These are phyloP conservation scores for Nothocercus julius DNA, from an alignment of 2,113 vertebrate genomes.

Conservation along the genomic window DNA sequence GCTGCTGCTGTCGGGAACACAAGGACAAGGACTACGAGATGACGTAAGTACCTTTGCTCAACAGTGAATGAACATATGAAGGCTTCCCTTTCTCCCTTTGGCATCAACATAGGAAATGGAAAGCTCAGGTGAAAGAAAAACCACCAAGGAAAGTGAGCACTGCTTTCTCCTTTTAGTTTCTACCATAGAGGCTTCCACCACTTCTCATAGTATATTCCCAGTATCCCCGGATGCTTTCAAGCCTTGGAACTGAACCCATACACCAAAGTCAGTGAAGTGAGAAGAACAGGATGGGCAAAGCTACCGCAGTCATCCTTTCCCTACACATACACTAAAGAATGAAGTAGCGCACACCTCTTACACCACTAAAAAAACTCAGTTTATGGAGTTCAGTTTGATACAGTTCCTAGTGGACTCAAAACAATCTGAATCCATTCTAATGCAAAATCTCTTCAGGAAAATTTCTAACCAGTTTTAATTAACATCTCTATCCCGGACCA, in stretches of 20 bases:
- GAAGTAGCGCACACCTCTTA: not conserved
- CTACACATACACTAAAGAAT: not conserved
- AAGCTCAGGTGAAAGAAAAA: not conserved
- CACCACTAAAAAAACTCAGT: not conserved
- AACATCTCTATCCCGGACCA: not conserved
- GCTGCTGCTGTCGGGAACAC: constrained; percentile 76
- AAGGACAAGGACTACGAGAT: constrained; percentile 47
- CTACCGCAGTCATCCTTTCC: not conserved
- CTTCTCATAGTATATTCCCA: not conserved
- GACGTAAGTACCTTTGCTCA: constrained; percentile 65
- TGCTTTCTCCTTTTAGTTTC: not conserved
- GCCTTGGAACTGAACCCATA: not conserved
- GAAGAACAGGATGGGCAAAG: not conserved
- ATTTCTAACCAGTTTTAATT: not conserved
- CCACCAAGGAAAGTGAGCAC: not conserved
- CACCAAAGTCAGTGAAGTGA: not conserved
- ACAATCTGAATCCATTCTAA: not conserved
- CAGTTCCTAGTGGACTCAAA: not conserved
- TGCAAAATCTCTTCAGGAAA: not conserved
- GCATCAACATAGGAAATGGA: not conserved
- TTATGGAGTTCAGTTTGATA: not conserved
- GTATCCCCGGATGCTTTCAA: not conserved
- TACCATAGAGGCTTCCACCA: not conserved
- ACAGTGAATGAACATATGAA: not conserved
- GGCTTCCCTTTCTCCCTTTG: not conserved